A percentile compares a stretch with the other conserved stretches of the same genome.
These are phyloP conservation scores for Clunio marinus DNA, from an alignment of 2,888 invertebrate species.

Conservation along the genomic window DNA sequence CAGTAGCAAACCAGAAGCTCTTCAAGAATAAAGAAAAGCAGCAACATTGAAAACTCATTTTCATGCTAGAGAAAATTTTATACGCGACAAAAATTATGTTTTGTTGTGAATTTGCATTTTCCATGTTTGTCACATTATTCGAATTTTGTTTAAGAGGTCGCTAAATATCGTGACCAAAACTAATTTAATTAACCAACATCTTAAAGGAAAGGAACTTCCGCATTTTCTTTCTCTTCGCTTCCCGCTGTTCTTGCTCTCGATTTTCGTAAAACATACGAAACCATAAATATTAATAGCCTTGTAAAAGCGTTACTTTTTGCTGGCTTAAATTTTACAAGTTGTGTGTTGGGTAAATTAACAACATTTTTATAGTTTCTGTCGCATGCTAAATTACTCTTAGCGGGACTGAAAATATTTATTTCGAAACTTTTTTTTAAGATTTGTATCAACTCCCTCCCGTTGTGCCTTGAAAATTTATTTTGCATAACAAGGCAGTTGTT, in stretches of 20 bases:
- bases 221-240: neutral
- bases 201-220: neutral
- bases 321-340: neutral
- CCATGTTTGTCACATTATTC: neutral
- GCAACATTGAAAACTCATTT: neutral
- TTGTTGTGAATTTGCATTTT: neutral
- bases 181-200: slow-evolving; percentile 10
- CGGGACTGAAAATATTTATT: neutral
- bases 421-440: neutral
- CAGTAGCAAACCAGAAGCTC: no score
- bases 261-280: neutral
- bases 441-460: neutral
- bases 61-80: neutral
- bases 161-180: neutral
- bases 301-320: slow-evolving; percentile 6
- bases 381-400: neutral
- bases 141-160: no score
- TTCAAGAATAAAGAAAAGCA: no score
- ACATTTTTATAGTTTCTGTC: slow-evolving; percentile 4
- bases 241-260: slow-evolving; percentile 1
- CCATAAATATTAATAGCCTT: slow-evolving; percentile 1
- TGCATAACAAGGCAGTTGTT: neutral
- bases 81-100: no score
- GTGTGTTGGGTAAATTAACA: neutral
- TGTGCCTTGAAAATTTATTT: neutral